Base-by-base conservation (phyloP, 1,140 invertebrate species). In the Elymnias hypermnestra region DNA sequence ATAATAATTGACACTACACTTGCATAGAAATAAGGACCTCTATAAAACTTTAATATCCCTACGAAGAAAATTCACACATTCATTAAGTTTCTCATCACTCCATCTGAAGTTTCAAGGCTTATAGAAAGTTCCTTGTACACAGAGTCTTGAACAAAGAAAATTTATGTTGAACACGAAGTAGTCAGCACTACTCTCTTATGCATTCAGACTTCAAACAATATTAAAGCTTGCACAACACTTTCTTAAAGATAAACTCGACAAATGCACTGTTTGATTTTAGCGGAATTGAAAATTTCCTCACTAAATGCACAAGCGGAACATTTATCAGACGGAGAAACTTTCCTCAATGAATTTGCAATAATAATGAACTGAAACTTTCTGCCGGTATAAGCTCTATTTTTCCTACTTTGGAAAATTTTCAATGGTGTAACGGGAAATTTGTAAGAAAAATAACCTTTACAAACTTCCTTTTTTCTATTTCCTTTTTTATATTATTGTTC, bases 261-360 rank as follows among this genome's bases (percentile, higher is more conserved):
- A 59, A 55, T 42, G 48, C 36, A 46, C 43, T 43, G 36, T 59
- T 59, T 59, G 57, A 55, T 55, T 60, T 60, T 39, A 43, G 44
- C 35, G 12, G 46, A 54, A 51, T 59, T 45, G 48, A 55, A 60
- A 55, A 49, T 57, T 59, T 45, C 42, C 35, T 51, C 21, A 28
- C 25, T 14, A 43, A 41, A 37, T 29, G 14, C 42, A 41, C 25
- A 46, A 10, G 42, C 9, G 37, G 37, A 46, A 36, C 41, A 29
- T 55, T 55, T 42, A 51, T 55, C 46, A 44, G 17, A 14, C 36
- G 9, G 4, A 28, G 43, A 41, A 42, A 53, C 37, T 41, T 53
- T 7, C 22, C 39, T 18, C 21, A 35, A 23, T 47, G 47, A 51
- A 57, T 57, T 57, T 57, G 44, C 26, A 44, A 51, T 43, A 50